A percentile compares a stretch with the other conserved stretches of the same genome.
Conservation (phyloP, 2,888 invertebrate species). For the Dinocampus coccinellae region DNA sequence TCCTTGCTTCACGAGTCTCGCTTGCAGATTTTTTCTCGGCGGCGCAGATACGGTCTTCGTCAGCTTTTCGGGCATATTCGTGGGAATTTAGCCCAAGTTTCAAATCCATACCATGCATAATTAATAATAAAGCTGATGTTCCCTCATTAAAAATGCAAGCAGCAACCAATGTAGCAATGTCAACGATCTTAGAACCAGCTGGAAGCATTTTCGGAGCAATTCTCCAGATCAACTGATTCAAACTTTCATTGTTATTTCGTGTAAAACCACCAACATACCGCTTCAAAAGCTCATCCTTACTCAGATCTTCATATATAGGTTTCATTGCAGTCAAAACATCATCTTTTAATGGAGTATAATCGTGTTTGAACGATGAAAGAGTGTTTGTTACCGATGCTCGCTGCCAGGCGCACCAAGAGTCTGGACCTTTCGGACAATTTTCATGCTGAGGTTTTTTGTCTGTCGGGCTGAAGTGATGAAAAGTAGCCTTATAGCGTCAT, state of each 20-base stretch:
- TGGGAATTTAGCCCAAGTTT: conserved; percentile 34
- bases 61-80: conserved; percentile 34
- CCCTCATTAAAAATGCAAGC: conserved; percentile 54
- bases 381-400: conserved; percentile 36
- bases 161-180: conserved; percentile 47
- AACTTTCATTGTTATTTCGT: conserved; percentile 42
- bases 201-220: conserved; percentile 38
- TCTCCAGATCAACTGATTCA: conserved; percentile 43
- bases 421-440: conserved; percentile 40
- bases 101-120: conserved; percentile 30
- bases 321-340: conserved; percentile 37
- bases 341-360: conserved; percentile 34
- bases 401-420: conserved; percentile 43
- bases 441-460: conserved; percentile 48
- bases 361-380: conserved; percentile 38
- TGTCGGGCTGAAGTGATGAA: conserved; percentile 47
- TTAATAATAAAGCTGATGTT: conserved; percentile 41
- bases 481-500: conserved; percentile 47
- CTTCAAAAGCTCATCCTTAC: conserved; percentile 37
- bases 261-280: conserved; percentile 42
- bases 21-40: too few species aligned
- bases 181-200: conserved; percentile 36
- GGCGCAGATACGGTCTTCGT: too few species aligned
- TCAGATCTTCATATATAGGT: conserved; percentile 39
- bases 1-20: too few species aligned